Percentiles rank a stretch among this genome's conserved stretches.
phyloP scores from a whole-genome alignment of 2,797 vertebrate species.

The Graptemys geographica region DNA sequence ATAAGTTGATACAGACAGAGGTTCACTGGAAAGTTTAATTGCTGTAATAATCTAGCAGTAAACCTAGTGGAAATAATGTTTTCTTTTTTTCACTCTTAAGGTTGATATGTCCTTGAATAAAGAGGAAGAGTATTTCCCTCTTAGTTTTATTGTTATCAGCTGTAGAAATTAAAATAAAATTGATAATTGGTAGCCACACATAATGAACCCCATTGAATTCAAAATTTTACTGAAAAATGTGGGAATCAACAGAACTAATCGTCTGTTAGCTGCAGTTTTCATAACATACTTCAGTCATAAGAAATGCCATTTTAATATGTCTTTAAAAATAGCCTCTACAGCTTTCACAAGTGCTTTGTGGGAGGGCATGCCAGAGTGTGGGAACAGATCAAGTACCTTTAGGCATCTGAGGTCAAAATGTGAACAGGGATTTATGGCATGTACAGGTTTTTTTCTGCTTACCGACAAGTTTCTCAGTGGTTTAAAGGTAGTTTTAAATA shows the following conservation, averaged over 20 bases:
- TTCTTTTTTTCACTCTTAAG: conserved; percentile 28
- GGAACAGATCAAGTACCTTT: conserved; percentile 49
- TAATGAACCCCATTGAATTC: conserved; percentile 25
- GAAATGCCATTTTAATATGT: conserved; percentile 47
- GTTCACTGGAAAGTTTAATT: conserved; percentile 65
- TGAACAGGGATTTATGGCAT: conserved; percentile 50
- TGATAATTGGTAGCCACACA: neutral
- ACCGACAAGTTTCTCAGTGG: conserved; percentile 31
- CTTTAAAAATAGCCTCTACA: conserved; percentile 48
- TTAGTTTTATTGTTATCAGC: conserved; percentile 31
- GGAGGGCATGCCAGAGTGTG: conserved; percentile 56
- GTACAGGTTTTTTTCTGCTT: conserved; percentile 61
- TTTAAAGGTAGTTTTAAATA: conserved; percentile 41
- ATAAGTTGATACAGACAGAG: conserved; percentile 57
- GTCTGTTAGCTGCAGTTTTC: conserved; percentile 32
- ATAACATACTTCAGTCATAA: conserved; percentile 36
- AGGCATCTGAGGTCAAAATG: conserved; percentile 54
- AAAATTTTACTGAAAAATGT: neutral
- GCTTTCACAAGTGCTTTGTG: conserved; percentile 46
- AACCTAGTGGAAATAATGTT: conserved; percentile 52
- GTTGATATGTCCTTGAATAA: conserved; percentile 39
- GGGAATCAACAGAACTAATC: conserved; percentile 21
- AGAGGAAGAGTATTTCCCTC: conserved; percentile 44
- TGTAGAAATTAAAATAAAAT: conserved; percentile 48
- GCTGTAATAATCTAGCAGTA: conserved; percentile 64